Base-by-base conservation (phyloP, 2,888 invertebrate genomes). In the Callyntrura guangdongensis region DNA sequence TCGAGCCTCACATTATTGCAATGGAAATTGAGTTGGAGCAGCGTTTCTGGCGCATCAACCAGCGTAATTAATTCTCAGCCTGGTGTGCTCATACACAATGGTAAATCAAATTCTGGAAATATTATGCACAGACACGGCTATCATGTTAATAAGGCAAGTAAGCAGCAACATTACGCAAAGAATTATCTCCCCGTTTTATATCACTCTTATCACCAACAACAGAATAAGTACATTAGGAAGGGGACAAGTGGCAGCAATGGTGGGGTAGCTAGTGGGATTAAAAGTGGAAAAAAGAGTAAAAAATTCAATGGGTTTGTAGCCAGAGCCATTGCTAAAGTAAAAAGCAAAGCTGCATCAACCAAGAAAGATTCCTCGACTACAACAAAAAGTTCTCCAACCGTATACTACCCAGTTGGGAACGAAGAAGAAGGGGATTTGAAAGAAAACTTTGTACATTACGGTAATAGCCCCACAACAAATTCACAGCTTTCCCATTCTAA, bases 281-380 rank as follows among this genome's bases (percentile, higher is more conserved):
- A 69, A 67, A 27, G 67, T 88, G 88, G 87, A 20, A 89, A 89
- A 47, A 90, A 90, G 77, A 87, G 84, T 61, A 89, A 89, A 87
- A 91, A 91, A 53, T 88, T 81, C 59, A 90, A 89, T 36, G 92
- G 92, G 53, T 92, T 92, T 84, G 91, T 92, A 8, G 91, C 91
- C 0, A 90, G 91, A 89, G 91, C 91, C 53, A 92, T 92, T n/a
- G 92, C 92, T 47, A 92, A 92, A 90, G 92, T 92, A 4, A 92
- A 92, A 72, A 89, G 89, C 49, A 92, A 92, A 56, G 90, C 74
- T 20, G 67, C 85, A 6, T 36, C 72, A 49, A 53, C 67, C 72
- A 88, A 64, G 72, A 85, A 47, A 56, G 17, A 64, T 20, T 77
- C 59, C 1, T 36, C 81, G 17, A 36, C 81, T 0, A 82, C 82